Conservation (phyloP, 2,888 invertebrate genomes). For the Leptogaster cylindrica region DNA sequence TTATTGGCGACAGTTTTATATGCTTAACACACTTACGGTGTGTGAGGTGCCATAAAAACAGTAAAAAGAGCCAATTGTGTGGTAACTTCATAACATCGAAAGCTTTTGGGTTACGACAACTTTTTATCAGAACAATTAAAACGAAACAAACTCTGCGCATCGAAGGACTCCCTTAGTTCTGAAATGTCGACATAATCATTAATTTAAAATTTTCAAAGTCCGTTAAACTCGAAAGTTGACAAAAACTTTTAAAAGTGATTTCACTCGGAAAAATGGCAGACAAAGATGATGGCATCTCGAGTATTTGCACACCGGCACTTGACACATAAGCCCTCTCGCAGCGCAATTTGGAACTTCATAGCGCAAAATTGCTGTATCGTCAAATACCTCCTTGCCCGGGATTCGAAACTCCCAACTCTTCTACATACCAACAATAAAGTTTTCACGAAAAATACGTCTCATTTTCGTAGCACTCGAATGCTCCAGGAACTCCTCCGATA, state of each 20-base stretch:
- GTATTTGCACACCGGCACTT: not conserved
- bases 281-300: not conserved
- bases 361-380: constrained; percentile 1
- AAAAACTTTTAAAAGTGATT: constrained; percentile 27
- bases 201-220: constrained; percentile 37
- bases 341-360: constrained; percentile 6
- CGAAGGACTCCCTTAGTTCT: not conserved
- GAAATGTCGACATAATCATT: constrained; percentile 20
- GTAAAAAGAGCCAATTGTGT: too few relatives aligned
- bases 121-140: constrained; percentile 14
- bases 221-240: constrained; percentile 35
- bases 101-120: constrained; percentile 5
- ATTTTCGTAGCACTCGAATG: not conserved
- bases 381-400: constrained; percentile 10
- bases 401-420: not conserved
- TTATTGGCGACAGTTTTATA: constrained; percentile 11
- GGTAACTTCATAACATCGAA: not conserved
- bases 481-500: not conserved
- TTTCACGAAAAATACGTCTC: constrained; percentile 9
- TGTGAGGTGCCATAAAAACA: too few relatives aligned
- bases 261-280: constrained; percentile 30
- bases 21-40: not conserved
- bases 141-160: not conserved
- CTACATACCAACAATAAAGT: constrained; percentile 20
- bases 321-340: not conserved